Evolutionary conservation across 2,113 vertebrate species (phyloP).

Genomic region (Herpailurus yagouaroundi): DNA sequence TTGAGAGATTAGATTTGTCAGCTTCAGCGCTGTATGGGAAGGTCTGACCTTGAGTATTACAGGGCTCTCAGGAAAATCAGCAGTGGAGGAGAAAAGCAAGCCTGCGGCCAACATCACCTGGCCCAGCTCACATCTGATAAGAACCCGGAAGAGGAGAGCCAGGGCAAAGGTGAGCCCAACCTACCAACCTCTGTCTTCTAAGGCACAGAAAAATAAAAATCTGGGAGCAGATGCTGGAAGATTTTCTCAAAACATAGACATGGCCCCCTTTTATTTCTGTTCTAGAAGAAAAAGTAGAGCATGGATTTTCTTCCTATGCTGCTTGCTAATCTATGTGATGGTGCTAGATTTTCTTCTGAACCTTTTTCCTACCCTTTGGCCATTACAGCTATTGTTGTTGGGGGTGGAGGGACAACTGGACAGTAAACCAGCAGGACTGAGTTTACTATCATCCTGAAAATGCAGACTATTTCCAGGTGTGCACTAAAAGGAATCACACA

Average conservation of each 20-base stretch:
- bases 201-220: conserved; percentile 2
- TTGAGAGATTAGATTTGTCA: conserved; percentile 54
- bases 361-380: background rate
- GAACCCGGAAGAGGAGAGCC: background rate
- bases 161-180: background rate
- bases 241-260: background rate
- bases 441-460: background rate
- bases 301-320: background rate
- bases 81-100: background rate
- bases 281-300: background rate
- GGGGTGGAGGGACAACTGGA: background rate
- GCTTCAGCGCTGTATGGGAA: conserved; percentile 33
- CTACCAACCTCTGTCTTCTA: background rate
- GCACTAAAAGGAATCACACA: background rate
- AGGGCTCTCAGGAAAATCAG: conserved; percentile 37
- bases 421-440: background rate
- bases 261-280: background rate
- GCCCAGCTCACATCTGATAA: background rate
- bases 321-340: background rate
- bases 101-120: background rate
- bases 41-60: conserved; percentile 54
- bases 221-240: background rate
- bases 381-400: background rate
- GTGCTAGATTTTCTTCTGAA: background rate
- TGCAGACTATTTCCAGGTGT: conserved; percentile 27